Percentiles rank a stretch among this genome's conserved stretches.
phyloP scores from a whole-genome alignment of 2,113 vertebrate genomes.

The Thalassarche chlororhynchos region DNA sequence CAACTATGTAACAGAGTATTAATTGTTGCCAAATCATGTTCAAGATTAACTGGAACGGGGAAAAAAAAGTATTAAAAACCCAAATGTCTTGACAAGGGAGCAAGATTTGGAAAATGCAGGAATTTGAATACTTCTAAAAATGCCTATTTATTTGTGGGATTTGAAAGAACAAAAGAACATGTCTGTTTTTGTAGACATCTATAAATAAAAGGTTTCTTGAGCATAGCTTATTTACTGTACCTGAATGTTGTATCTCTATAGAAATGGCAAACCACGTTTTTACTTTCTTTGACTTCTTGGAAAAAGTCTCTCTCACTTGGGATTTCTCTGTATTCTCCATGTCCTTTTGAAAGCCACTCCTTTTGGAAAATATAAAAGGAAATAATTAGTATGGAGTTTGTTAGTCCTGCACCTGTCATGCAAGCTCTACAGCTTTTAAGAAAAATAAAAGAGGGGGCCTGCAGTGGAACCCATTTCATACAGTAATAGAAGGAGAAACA shows the following conservation, averaged over 20 bases:
- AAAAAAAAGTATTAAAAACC: neutral
- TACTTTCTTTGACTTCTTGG: slow-evolving; percentile 94
- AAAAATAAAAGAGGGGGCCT: neutral
- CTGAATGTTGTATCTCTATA: slow-evolving; percentile 94
- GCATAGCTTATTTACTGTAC: slow-evolving; percentile 68
- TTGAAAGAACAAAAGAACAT: neutral
- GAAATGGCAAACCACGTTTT: slow-evolving; percentile 97
- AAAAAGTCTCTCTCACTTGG: slow-evolving; percentile 97
- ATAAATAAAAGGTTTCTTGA: neutral
- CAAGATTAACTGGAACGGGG: neutral
- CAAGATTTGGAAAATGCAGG: neutral
- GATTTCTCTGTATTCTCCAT: slow-evolving; percentile 94
- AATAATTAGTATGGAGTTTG: neutral
- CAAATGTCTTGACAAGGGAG: neutral
- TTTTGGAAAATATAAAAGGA: slow-evolving; percentile 65
- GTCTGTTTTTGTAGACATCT: neutral
- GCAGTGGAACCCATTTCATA: neutral
- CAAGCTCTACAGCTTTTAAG: neutral
- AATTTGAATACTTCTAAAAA: neutral
- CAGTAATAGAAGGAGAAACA: neutral
- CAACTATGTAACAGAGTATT: neutral
- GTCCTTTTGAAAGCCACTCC: slow-evolving; percentile 97
- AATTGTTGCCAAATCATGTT: neutral
- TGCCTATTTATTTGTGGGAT: neutral
- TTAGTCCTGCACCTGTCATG: neutral